Conservation (phyloP, 1,140 invertebrate genomes). For the Drosophila malerkotliana region DNA sequence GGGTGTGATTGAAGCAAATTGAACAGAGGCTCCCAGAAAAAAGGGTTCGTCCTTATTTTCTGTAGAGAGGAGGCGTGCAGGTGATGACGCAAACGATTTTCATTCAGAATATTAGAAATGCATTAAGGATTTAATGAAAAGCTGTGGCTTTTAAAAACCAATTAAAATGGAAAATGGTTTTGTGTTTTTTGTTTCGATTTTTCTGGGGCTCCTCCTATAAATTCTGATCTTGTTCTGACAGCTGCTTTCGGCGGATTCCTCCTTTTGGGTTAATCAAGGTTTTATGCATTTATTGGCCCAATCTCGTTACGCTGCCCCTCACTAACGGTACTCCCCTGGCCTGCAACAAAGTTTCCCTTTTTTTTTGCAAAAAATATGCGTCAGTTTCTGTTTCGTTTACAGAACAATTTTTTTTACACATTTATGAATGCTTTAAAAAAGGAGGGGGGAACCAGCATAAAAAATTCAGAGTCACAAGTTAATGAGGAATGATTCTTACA, state of each 20-base stretch:
- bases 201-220: background rate
- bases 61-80: conserved; percentile 47
- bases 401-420: conserved; percentile 29
- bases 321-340: conserved; percentile 54
- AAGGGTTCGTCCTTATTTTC: conserved; percentile 9
- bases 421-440: conserved; percentile 40
- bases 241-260: conserved; percentile 36
- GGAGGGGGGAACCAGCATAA: conserved; percentile 7
- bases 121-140: conserved; percentile 63
- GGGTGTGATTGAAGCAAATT: conserved; percentile 45
- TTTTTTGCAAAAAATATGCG: background rate
- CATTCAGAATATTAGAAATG: conserved; percentile 64
- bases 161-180: conserved; percentile 39
- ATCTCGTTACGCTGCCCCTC: conserved; percentile 51
- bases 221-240: conserved; percentile 30
- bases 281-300: conserved; percentile 69
- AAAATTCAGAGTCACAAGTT: conserved; percentile 18
- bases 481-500: conserved; percentile 16
- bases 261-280: conserved; percentile 56
- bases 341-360: conserved; percentile 55
- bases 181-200: conserved; percentile 12
- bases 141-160: conserved; percentile 65
- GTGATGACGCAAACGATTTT: conserved; percentile 72
- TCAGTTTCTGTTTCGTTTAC: conserved; percentile 26
- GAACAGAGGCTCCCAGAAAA: conserved; percentile 12